Evolutionary conservation across 53 echinoderm and acorn worm genomes (phyloP).

Genomic region (Temnopleurus reevesii): DNA sequence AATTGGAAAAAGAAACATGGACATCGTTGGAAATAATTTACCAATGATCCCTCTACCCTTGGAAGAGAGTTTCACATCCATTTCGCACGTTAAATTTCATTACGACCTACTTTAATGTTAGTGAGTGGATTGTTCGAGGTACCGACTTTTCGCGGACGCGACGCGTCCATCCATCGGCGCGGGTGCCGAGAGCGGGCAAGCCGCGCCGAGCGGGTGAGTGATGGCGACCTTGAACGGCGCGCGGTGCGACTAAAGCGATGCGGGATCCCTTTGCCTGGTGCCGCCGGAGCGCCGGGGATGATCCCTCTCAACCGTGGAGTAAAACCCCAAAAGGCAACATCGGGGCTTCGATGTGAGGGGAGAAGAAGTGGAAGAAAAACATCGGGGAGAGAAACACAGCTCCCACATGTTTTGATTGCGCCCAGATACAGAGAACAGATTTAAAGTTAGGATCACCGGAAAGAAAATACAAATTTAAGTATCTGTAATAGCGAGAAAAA

Average conservation of each 20-base stretch:
- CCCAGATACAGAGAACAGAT: conserved; percentile 2
- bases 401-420: conserved; percentile 31
- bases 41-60: background rate
- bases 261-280: conserved; percentile 45
- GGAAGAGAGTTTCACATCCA: background rate
- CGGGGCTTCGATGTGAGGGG: background rate
- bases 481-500: background rate
- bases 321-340: conserved; percentile 44
- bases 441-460: background rate
- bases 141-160: conserved; percentile 48
- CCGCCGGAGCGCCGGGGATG: conserved; percentile 34
- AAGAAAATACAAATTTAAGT: background rate
- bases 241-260: conserved; percentile 24
- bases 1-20: conserved; percentile 60
- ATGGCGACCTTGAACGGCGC: conserved; percentile 49
- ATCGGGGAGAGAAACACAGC: conserved; percentile 3
- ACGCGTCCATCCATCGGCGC: conserved; percentile 39
- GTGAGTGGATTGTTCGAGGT: background rate
- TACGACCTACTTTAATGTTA: background rate
- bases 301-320: background rate
- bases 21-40: background rate
- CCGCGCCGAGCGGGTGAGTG: conserved; percentile 35
- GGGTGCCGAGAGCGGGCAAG: conserved; percentile 23
- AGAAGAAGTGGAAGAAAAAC: background rate
- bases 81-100: background rate